Conservation (phyloP, 2,888 invertebrate genomes). For the Drosophila tanythrix region DNA sequence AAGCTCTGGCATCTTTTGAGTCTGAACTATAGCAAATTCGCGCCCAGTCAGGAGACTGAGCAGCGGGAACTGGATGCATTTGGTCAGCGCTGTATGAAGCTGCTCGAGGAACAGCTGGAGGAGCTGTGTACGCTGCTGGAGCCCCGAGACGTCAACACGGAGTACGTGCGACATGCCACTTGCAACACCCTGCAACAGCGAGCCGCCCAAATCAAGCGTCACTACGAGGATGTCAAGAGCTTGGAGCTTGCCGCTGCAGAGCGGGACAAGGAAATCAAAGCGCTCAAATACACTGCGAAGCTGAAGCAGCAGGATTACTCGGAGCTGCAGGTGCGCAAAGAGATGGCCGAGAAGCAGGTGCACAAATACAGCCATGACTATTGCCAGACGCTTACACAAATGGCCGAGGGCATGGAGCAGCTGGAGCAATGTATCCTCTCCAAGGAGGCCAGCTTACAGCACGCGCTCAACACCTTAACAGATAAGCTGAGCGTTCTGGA, state of each 20-base stretch:
- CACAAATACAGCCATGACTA: constrained; percentile 86
- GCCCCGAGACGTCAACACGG: constrained; percentile 86
- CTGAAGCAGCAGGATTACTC: constrained; percentile 96
- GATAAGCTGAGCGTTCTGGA: constrained; percentile 96
- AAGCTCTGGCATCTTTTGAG: constrained; percentile 90
- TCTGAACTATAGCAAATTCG: constrained; percentile 78
- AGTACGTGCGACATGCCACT: constrained; percentile 86
- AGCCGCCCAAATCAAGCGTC: constrained; percentile 94
- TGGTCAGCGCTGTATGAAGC: constrained; percentile 74
- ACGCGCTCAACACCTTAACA: constrained; percentile 96
- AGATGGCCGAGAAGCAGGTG: constrained; percentile 95
- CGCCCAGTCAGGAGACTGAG: constrained; percentile 74
- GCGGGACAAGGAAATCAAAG: constrained; percentile 96
- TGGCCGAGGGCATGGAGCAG: constrained; percentile 88
- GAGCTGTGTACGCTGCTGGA: constrained; percentile 89
- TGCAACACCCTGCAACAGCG: constrained; percentile 91
- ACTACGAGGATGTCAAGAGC: constrained; percentile 95
- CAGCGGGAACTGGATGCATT: constrained; percentile 59
- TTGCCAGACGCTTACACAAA: constrained; percentile 55
- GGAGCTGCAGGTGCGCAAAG: constrained; percentile 95
- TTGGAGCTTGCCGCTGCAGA: constrained; percentile 93
- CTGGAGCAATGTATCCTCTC: constrained; percentile 88
- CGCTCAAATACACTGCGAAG: constrained; percentile 93
- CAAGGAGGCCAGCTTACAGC: constrained; percentile 97
- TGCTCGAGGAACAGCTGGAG: constrained; percentile 86